These are phyloP conservation scores for Eurytoma adleriae DNA, from an alignment of 2,888 invertebrate genomes.

Conservation along the genomic window DNA sequence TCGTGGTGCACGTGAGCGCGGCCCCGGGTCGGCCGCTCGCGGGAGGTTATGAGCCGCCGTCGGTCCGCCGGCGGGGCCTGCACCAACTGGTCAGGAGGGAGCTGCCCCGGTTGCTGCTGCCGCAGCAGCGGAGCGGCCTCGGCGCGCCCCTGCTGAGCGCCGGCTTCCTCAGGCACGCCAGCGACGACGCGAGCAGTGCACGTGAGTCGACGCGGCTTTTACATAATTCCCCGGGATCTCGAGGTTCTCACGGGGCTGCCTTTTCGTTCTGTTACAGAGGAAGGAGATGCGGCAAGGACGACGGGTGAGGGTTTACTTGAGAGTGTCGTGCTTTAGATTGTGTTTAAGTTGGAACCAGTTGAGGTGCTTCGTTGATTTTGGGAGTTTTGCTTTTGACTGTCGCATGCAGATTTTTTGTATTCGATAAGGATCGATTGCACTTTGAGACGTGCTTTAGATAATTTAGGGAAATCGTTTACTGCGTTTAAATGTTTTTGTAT, in stretches of 20 bases:
- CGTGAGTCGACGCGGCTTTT: constrained; percentile 2
- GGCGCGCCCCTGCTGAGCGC: constrained; percentile 55
- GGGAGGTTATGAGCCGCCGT: constrained; percentile 60
- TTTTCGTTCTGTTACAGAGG: no score
- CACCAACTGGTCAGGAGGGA: constrained; percentile 48
- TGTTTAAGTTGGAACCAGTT: no score
- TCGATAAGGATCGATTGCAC: not conserved
- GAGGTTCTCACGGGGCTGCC: no score
- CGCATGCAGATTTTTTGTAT: not conserved
- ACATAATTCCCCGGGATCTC: not conserved
- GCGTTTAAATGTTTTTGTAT: not conserved
- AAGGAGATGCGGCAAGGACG: no score
- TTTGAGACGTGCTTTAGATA: not conserved
- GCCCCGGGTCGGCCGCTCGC: not conserved
- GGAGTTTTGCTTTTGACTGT: no score
- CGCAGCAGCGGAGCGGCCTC: not conserved
- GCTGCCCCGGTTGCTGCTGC: constrained; percentile 25
- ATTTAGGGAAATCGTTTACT: not conserved
- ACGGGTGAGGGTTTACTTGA: no score
- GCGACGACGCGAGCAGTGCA: constrained; percentile 53
- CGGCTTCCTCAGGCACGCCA: constrained; percentile 63
- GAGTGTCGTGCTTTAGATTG: no score
- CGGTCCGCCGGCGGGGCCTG: constrained; percentile 59
- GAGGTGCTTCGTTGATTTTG: no score
- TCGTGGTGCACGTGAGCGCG: constrained; percentile 61